A percentile compares a stretch with the other conserved stretches of the same genome.
Evolutionary conservation across 1,140 invertebrate genomes (phyloP).

Genomic region (Polypedilum vanderplanki): DNA sequence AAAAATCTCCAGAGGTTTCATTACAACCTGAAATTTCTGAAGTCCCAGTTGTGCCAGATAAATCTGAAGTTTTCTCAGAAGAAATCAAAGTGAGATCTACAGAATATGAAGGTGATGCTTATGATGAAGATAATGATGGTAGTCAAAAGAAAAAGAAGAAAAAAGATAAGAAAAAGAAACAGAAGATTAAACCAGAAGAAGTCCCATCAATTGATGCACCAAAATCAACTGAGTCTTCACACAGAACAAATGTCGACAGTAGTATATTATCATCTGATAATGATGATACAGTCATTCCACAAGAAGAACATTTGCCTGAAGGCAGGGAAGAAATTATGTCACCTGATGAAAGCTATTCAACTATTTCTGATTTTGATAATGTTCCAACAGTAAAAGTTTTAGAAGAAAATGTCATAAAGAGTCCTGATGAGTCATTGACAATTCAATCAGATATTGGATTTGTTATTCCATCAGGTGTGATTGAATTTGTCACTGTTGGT

Average conservation of each 20-base stretch:
- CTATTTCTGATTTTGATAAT: conserved; percentile 50
- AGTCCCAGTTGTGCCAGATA: conserved; percentile 37
- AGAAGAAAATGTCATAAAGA: conserved; percentile 50
- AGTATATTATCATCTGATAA: conserved; percentile 31
- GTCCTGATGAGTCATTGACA: conserved; percentile 5
- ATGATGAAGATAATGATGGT: conserved; percentile 41
- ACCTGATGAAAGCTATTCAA: conserved; percentile 49
- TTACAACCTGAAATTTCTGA: conserved; percentile 33
- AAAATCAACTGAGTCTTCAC: conserved; percentile 39
- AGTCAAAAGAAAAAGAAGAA: conserved; percentile 36
- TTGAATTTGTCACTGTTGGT: conserved; percentile 50
- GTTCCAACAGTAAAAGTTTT: conserved; percentile 54
- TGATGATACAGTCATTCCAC: not conserved
- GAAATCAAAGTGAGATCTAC: conserved; percentile 40
- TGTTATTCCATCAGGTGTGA: conserved; percentile 50
- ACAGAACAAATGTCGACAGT: conserved; percentile 29
- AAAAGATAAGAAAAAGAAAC: conserved; percentile 48
- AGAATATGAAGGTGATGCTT: conserved; percentile 52
- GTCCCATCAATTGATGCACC: conserved; percentile 43
- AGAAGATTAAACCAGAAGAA: conserved; percentile 40
- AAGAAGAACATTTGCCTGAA: conserved; percentile 10
- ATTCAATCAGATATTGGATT: conserved; percentile 42
- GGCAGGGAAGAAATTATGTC: conserved; percentile 36
- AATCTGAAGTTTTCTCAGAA: not conserved
- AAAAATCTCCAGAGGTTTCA: conserved; percentile 34